phyloP scores from a whole-genome alignment of 2,797 vertebrate genomes.

The Knipowitschia caucasica region DNA sequence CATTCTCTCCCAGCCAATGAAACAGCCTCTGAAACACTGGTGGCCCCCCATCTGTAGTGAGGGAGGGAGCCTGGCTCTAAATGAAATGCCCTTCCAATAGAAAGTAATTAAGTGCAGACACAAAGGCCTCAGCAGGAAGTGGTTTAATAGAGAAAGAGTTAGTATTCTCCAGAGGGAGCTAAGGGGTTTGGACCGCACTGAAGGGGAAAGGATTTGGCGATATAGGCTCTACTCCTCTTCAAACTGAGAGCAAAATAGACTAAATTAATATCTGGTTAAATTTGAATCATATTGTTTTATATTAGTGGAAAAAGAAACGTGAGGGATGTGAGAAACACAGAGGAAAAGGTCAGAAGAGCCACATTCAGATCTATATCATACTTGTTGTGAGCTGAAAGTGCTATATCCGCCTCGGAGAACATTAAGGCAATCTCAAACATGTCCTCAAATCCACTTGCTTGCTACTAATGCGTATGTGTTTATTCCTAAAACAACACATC shows the following conservation, averaged over 20 bases:
- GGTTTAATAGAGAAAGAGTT: constrained; percentile 62
- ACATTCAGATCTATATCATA: too few relatives aligned
- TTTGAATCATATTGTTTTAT: not conserved
- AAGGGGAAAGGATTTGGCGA: constrained; percentile 21
- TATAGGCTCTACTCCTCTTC: constrained; percentile 35
- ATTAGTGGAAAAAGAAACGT: too few relatives aligned
- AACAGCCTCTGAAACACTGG: constrained; percentile 26
- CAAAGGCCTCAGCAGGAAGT: constrained; percentile 73
- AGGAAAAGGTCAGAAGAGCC: too few relatives aligned
- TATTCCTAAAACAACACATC: not conserved
- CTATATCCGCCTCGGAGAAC: too few relatives aligned
- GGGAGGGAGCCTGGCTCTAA: constrained; percentile 44
- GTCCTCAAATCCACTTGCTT: constrained; percentile 2
- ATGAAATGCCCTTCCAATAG: constrained; percentile 65
- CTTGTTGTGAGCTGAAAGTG: too few relatives aligned
- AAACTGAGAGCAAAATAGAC: constrained; percentile 13
- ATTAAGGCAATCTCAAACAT: not conserved
- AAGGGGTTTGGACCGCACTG: constrained; percentile 37
- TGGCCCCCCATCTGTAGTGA: constrained; percentile 57
- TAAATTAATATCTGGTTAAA: constrained; percentile 16
- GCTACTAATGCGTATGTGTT: constrained; percentile 6
- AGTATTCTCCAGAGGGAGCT: constrained; percentile 54
- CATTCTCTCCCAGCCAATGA: constrained; percentile 41
- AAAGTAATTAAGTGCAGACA: constrained; percentile 75
- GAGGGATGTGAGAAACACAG: too few relatives aligned